Evolutionary conservation across 2,113 vertebrate species (phyloP), one percentile per base, ranked within the genome.

Genomic region (Chionomys nivalis): DNA sequence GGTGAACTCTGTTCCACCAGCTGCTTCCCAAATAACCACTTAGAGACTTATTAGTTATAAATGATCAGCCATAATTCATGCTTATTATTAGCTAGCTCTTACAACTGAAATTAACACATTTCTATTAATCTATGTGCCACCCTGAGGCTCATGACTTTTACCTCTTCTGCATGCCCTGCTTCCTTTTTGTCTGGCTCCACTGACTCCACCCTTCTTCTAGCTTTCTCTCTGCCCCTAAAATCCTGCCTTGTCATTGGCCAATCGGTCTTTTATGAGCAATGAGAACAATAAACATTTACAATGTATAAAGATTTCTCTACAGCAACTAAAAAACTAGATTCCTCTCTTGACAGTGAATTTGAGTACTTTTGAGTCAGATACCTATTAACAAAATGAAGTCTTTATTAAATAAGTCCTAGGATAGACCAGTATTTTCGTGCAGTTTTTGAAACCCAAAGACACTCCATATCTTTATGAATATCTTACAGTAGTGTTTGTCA

Each of bases 311-410:
- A 73, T 73, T 73, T 8, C 21, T 39, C 36, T 19, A 73, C n/a
- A 73, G 36, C 16, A 73, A 39, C 17, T 33, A 36, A 73, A 92
- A 31, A 6, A 5, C 61, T 47, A 21, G 23, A 1, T 63, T 88
- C 79, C 7, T 49, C 44, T 14, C 5, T 42, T 13, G 3, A 68
- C 0, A 17, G 49, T 16, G 26, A 31, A 1, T n/a, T n/a, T 88
- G 58, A 72, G 9, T 52, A 66, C 2, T 8, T 76, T 89, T 87
- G 39, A 44, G 12, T 49, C 76, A 86, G 44, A 79, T 1, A 58
- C 76, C 72, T 91, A 36, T 73, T 85, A 92, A 83, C 72, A 70
- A 96, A 73, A 49, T 26, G 13, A 23, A 88, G 72, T 44, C n/a
- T 78, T 4, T 7, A 4, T 66, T 66, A 33, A 47, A 33, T 26